These are phyloP conservation scores for Sabatieria punctata DNA, from an alignment of 2,888 invertebrate genomes.

Conservation along the genomic window DNA sequence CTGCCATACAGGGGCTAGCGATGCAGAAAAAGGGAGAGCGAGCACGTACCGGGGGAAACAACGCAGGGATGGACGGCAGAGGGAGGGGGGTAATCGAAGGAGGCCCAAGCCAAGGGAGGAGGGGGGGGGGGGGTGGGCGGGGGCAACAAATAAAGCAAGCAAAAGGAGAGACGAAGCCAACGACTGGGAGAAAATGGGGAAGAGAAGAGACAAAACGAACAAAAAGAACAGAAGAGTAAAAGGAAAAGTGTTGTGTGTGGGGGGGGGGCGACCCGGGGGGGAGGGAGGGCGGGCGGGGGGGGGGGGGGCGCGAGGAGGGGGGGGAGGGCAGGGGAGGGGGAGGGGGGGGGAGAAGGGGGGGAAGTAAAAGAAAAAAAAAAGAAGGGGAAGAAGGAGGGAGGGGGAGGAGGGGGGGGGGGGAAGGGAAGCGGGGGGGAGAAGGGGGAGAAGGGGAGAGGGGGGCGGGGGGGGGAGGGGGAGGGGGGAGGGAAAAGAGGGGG, in stretches of 20 bases:
- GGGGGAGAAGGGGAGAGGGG: conserved; percentile 3
- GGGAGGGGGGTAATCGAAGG: no score
- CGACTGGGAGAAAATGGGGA: not conserved
- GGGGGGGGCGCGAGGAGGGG: conserved; percentile 1
- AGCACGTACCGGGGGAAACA: no score
- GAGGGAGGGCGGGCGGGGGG: conserved; percentile 1
- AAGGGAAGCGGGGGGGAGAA: not conserved
- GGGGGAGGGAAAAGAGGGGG: not conserved
- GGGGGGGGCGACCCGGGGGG: not conserved
- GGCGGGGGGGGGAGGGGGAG: not conserved
- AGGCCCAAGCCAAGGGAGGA: no score
- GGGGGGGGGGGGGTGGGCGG: no score
- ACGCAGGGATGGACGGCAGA: no score
- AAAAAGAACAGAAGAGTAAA: not conserved
- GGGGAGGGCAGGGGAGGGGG: conserved; percentile 4
- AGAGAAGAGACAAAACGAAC: not conserved
- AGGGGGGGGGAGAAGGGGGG: not conserved
- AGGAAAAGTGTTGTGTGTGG: not conserved
- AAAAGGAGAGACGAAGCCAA: not conserved
- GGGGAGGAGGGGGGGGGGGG: not conserved
- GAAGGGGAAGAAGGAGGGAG: conserved; percentile 2
- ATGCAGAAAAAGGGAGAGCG: no score
- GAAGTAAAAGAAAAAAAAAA: conserved; percentile 1
- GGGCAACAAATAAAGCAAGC: no score
- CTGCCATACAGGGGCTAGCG: no score